phyloP scores from a whole-genome alignment of 1,140 invertebrate species.

The Scaptodrosophila lebanonensis region DNA sequence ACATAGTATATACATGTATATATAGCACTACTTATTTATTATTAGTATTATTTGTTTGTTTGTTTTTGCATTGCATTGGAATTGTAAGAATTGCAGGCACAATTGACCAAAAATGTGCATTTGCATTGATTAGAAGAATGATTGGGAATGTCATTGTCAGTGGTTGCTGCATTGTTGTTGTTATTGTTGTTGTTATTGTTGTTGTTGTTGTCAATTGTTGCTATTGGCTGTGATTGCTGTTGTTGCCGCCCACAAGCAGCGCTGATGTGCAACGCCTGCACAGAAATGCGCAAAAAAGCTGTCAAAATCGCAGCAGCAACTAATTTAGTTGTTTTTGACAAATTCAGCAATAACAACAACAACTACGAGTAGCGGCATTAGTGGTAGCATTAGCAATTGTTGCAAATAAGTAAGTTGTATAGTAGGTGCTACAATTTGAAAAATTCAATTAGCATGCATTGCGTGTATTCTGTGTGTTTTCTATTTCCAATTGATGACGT shows the following conservation, averaged over 20 bases:
- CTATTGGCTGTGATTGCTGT: too few species aligned
- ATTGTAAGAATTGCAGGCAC: constrained; percentile 39
- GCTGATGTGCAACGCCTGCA: constrained; percentile 18
- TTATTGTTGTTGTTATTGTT: too few species aligned
- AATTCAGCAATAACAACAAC: constrained; percentile 23
- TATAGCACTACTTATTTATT: too few species aligned
- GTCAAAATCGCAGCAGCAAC: constrained; percentile 63
- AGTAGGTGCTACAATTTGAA: constrained; percentile 72
- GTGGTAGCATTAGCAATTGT: too few species aligned
- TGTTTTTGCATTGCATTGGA: too few species aligned
- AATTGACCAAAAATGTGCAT: constrained; percentile 72
- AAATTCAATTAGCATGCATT: constrained; percentile 75
- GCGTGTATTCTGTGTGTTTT: constrained; percentile 73
- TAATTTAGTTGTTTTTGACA: constrained; percentile 60
- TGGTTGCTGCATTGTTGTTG: constrained; percentile 5
- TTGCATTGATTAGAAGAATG: constrained; percentile 59
- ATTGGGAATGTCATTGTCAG: not conserved
- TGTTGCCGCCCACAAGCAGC: constrained; percentile 2
- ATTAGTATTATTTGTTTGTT: too few species aligned
- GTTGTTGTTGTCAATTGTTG: not conserved
- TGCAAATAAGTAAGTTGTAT: constrained; percentile 36
- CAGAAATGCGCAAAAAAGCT: constrained; percentile 46
- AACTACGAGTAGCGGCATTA: too few species aligned
- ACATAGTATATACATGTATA: too few species aligned
- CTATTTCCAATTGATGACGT: constrained; percentile 73